These are phyloP conservation scores for Lepidotrigona ventralis DNA, from an alignment of 1,140 invertebrate species.

Conservation along the genomic window DNA sequence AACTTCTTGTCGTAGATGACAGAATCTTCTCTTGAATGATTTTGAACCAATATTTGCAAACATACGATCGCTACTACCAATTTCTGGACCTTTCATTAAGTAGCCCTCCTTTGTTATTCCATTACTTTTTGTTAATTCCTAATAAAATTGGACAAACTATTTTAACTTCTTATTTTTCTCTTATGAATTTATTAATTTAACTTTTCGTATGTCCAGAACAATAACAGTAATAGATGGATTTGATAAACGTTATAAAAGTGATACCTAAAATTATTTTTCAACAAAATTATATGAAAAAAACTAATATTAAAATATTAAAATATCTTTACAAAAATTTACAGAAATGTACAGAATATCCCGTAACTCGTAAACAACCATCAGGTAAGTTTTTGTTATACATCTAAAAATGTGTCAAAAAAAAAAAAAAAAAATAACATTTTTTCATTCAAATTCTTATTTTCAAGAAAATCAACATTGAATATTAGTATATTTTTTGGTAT, in stretches of 20 bases:
- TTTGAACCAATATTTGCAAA: slow-evolving; percentile 92
- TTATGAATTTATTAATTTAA: neutral
- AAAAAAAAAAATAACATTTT: too few relatives aligned
- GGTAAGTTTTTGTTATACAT: too few relatives aligned
- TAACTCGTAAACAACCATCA: too few relatives aligned
- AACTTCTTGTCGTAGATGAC: slow-evolving; percentile 92
- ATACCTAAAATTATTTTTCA: neutral
- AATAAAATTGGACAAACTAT: slow-evolving; percentile 41
- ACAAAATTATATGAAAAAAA: neutral
- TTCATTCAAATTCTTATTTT: too few relatives aligned
- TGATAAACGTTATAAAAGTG: neutral
- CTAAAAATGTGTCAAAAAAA: too few relatives aligned
- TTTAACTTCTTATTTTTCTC: slow-evolving; percentile 11
- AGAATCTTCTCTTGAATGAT: slow-evolving; percentile 94
- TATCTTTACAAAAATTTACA: neutral
- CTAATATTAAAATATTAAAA: neutral
- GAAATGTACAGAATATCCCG: too few relatives aligned
- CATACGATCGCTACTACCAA: slow-evolving; percentile 88
- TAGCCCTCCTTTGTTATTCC: slow-evolving; percentile 93
- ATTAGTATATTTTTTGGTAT: too few relatives aligned
- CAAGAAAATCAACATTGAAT: too few relatives aligned
- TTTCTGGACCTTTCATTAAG: slow-evolving; percentile 94
- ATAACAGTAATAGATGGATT: neutral
- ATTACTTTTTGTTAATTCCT: slow-evolving; percentile 83
- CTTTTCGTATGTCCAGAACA: neutral